Conservation (phyloP, 2,888 invertebrate genomes). For the Acanthosepion esculentum region DNA sequence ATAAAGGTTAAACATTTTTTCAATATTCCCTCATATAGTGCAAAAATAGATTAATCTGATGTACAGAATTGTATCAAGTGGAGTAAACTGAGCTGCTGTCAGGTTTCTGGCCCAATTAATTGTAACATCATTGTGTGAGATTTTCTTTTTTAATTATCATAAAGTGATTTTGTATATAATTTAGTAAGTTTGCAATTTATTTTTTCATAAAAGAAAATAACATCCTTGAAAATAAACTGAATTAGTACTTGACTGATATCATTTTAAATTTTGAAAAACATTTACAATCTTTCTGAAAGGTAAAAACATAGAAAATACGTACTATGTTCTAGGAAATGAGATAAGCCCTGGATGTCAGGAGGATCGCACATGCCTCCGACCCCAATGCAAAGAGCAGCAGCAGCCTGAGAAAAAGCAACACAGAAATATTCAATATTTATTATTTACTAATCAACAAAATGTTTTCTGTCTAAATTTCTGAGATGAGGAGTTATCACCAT, state of each 20-base stretch:
- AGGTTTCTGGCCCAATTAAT: background rate
- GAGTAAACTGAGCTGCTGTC: no score
- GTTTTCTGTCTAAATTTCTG: no score
- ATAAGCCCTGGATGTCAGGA: slow-evolving; percentile 72
- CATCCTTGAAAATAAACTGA: no score
- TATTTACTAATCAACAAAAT: background rate
- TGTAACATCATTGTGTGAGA: background rate
- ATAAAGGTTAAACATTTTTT: no score
- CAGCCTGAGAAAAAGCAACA: slow-evolving; percentile 62
- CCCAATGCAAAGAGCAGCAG: slow-evolving; percentile 70
- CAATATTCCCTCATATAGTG: no score
- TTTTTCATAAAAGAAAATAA: no score
- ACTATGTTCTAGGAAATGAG: slow-evolving; percentile 75
- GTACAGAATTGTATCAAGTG: no score
- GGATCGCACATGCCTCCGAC: slow-evolving; percentile 73
- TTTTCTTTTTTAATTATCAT: background rate
- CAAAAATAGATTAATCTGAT: no score
- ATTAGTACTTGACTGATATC: no score
- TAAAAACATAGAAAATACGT: slow-evolving; percentile 54
- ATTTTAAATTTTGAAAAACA: no score
- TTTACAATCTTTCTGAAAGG: background rate
- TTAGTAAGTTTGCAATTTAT: no score
- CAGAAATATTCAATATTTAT: background rate
- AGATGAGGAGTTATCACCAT: no score
- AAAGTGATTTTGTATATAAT: background rate